Base-by-base conservation (phyloP, 1,140 invertebrate species). In the Leptinotarsa texana region DNA sequence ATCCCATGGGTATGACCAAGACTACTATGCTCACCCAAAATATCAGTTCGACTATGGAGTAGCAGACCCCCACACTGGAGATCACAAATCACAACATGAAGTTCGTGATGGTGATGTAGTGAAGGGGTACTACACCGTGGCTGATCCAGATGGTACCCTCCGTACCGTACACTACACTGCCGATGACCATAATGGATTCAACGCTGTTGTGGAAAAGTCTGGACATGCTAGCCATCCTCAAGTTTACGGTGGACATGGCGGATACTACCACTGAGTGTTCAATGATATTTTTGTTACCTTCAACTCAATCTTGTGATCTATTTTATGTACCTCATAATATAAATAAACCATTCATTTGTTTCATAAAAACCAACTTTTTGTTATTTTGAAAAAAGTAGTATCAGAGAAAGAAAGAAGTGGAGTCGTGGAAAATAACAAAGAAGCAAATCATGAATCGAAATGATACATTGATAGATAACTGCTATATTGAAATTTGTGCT, bases 161-260 rank as follows among this genome's bases (percentile, higher is more conserved):
- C 21, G 90, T 74, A 88, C 88, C 27, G 90, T 91, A 1, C 88
- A 90, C 77, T 91, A 92, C 82, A 90, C 89, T 4, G 89, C 89
- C 24, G 89, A 89, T 81, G 85, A 87, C 2, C 75, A 85, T 74
- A 85, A 87, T 75, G 87, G 87, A 75, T 87, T 87, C 83, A 85
- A 86, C 80, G 86, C 86, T 47, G 82, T 85, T 47, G 84, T 86
- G 57, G 80, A 80, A 61, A 80, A 80, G 15, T 48, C 72, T 13
- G 75, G 72, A 48, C 48, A 70, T 57, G 21, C 48, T 70, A 15
- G 42, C n/a, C 69, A 70, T 27, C 22, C 65, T 21, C 15, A 42
- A 67, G 42, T 42, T 42, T 67, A 42, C 24, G 42, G 65, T 13
- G 24, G 24, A 42, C 22, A 67, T 33, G 27, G 18, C 18, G 42